Base-by-base conservation (phyloP, 2,888 invertebrate species). In the Uropetala carovei region DNA sequence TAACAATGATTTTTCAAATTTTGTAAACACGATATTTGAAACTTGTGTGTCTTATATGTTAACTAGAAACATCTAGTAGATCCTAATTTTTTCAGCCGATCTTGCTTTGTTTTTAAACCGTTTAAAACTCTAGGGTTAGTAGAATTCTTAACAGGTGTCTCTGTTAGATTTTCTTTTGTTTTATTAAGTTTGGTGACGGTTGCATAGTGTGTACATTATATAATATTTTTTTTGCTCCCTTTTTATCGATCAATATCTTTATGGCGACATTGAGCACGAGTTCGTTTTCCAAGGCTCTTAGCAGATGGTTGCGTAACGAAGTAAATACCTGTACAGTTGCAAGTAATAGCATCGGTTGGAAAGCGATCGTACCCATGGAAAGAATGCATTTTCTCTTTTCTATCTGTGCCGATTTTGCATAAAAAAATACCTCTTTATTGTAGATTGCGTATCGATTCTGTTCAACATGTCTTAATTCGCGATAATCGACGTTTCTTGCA, bases 301-400 rank as follows among this genome's bases (percentile, higher is more conserved):
- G 22, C 22, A 22, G 75, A 75, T 75, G 22, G 75, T 75, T 75
- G 27, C 75, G 75, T 75, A 75, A 75, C 27, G 75, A 75, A 75
- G 27, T 75, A 75, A 75, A 75, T 75, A 75, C 75, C 27, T 75
- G 22, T 27, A 75, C 27, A 75, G 27, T 75, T 27, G 22, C 75
- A 13, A 75, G 27, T 75, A 43, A 43, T 43, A 43, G 43, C 43
- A 43, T 1, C 43, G 43, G 3, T 43, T 5, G 43, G 43, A 43
- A 43, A 43, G 43, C 43, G 43, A 43, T 43, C 43, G 1, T 43
- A 43, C 43, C 43, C 5, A 43, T 43, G 5, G 43, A 43, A 43
- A 43, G 43, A 43, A 43, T 43, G 43, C 1, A 43, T 43, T 43
- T 43, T 43, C 43, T 43, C 43, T 43, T 43, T 43, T 5, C 43